Base-by-base conservation (phyloP, 2,113 vertebrate genomes). In the Pelecanus crispus region DNA sequence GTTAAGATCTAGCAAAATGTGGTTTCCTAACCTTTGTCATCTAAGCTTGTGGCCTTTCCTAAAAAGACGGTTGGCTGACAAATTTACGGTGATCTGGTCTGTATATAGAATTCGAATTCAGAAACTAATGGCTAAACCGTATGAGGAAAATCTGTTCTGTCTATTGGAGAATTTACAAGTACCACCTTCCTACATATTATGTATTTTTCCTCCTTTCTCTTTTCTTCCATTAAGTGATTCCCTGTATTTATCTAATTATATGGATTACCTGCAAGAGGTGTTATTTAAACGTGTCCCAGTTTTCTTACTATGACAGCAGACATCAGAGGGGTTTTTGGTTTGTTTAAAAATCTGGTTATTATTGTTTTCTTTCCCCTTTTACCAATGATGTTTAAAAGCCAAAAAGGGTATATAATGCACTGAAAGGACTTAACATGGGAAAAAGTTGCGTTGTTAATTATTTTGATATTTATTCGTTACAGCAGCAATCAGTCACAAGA, bases 71-170 rank as follows among this genome's bases (percentile, higher is more conserved):
- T 84, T 96, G 92, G 92, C 91, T 93, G 90, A 93, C 80, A 86
- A 86, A 71, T 84, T 74, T 92, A 79, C 61, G 65, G 47, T 10
- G 11, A 50, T 90, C 86, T 90, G 47, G 16, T 81, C 82, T 86
- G 47, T 65, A 36, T 84, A 47, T 72, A 90, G 91, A 70, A 63
- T 62, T 75, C 74, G 66, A 82, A 77, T 95, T 94, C 1, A 32
- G 84, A 83, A 95, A 86, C 58, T 73, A 94, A 92, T 92, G 86
- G 78, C 81, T 95, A 92, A 95, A 96, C 66, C 32, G 0, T 87
- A 56, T 95, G 45, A 74, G 89, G 91, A 95, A 96, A 95, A 89
- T 86, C 53, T 96, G 56, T 38, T 85, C 83, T 89, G 31, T 70
- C 84, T 70, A 55, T 50, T 95, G 92, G 82, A 77, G 88, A 79